Evolutionary conservation across 2,113 vertebrate species (phyloP).

Genomic region (Microcebus murinus): DNA sequence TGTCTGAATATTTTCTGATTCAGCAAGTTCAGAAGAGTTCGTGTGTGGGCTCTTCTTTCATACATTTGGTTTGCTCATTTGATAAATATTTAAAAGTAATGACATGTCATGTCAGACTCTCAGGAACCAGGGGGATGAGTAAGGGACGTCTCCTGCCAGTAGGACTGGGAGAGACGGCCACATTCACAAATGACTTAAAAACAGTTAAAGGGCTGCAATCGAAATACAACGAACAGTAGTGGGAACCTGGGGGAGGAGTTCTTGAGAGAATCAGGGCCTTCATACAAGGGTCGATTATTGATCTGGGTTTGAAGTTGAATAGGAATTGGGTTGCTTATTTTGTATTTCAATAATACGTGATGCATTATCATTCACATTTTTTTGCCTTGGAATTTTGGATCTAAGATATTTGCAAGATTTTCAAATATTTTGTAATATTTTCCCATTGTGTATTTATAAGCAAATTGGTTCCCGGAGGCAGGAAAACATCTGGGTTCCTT

Average conservation of each 20-base stretch:
- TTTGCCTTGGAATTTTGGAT: conserved; percentile 4
- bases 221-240: background rate
- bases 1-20: background rate
- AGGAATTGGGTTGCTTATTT: background rate
- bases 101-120: background rate
- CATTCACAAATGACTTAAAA: background rate
- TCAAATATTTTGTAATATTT: background rate
- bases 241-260: background rate
- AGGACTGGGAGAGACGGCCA: background rate
- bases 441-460: background rate
- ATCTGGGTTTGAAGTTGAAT: background rate
- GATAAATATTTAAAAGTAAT: background rate
- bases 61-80: background rate
- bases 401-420: background rate
- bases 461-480: background rate
- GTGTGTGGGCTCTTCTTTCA: background rate
- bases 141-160: background rate
- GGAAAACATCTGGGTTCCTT: background rate
- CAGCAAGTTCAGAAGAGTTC: background rate
- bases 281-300: background rate
- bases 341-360: background rate
- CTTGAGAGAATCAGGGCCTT: too few relatives aligned
- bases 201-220: background rate
- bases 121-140: background rate
- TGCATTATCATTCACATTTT: background rate